A percentile compares a stretch with the other conserved stretches of the same genome.
phyloP scores from a whole-genome alignment of 1,140 invertebrate genomes.

The Caerostris extrusa region DNA sequence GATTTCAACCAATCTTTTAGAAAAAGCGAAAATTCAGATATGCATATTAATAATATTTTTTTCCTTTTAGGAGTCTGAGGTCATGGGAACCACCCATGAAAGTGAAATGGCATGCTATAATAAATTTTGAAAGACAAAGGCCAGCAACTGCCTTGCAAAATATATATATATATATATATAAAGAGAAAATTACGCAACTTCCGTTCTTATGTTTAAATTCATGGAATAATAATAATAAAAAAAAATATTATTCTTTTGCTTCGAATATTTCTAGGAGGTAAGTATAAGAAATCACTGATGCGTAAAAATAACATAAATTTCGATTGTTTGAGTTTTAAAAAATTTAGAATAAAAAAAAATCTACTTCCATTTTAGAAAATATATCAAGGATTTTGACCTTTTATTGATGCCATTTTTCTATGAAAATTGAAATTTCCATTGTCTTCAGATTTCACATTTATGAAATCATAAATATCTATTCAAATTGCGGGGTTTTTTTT shows the following conservation, averaged over 20 bases:
- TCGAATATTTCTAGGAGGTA: not conserved
- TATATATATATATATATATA: not conserved
- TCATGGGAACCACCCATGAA: not conserved
- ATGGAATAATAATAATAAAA: not conserved
- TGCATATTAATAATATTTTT: not conserved
- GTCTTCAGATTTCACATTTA: not conserved
- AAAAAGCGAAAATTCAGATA: not conserved
- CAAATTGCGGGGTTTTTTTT: no score
- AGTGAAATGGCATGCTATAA: not conserved
- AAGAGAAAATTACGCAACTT: not conserved
- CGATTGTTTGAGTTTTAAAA: constrained; percentile 27
- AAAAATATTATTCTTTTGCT: not conserved
- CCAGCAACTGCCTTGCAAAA: not conserved
- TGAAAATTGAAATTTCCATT: not conserved
- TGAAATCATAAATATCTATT: not conserved
- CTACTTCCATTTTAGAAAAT: not conserved
- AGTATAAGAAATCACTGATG: not conserved
- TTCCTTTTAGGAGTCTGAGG: not conserved
- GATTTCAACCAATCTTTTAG: not conserved
- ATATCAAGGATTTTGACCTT: not conserved
- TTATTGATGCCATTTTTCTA: not conserved
- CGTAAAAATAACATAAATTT: not conserved
- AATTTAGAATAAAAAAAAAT: not conserved
- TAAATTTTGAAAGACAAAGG: not conserved
- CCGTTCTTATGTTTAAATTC: not conserved